These are phyloP conservation scores for Promerops cafer DNA, from an alignment of 2,113 vertebrate genomes.

Conservation along the genomic window DNA sequence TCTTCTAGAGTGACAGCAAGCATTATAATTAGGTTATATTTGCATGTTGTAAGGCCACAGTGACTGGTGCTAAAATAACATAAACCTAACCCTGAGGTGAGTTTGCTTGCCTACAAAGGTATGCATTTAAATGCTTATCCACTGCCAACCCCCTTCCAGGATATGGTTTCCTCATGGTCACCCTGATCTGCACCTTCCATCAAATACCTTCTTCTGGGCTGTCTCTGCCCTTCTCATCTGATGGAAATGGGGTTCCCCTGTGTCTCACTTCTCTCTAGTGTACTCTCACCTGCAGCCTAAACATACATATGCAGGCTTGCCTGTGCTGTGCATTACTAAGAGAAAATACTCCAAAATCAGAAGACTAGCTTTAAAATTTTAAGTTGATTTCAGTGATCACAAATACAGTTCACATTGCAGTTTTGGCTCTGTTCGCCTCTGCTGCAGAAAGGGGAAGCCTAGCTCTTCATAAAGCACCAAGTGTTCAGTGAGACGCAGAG, in stretches of 20 bases:
- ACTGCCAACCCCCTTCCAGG: background rate
- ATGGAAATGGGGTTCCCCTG: background rate
- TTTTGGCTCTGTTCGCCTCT: background rate
- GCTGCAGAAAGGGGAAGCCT: background rate
- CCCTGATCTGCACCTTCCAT: too few relatives aligned
- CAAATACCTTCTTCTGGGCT: background rate
- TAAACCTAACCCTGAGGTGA: background rate
- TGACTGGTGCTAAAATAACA: background rate
- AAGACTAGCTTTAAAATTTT: background rate
- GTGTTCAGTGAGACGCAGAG: background rate
- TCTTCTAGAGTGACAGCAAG: background rate
- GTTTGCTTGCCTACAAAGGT: background rate
- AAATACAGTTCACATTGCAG: background rate
- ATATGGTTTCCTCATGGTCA: background rate
- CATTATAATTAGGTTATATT: accelerated
- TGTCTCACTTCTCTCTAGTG: background rate
- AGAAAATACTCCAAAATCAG: background rate
- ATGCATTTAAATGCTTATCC: background rate
- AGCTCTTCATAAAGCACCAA: background rate
- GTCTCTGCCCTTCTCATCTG: background rate
- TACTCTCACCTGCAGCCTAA: background rate
- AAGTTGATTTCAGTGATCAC: background rate
- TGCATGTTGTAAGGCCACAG: background rate
- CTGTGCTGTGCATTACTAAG: background rate
- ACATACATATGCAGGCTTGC: background rate